Percentiles rank a stretch among this genome's conserved stretches.
Evolutionary conservation across 2,888 invertebrate species (phyloP).

Genomic region (Pelosia muscerda): DNA sequence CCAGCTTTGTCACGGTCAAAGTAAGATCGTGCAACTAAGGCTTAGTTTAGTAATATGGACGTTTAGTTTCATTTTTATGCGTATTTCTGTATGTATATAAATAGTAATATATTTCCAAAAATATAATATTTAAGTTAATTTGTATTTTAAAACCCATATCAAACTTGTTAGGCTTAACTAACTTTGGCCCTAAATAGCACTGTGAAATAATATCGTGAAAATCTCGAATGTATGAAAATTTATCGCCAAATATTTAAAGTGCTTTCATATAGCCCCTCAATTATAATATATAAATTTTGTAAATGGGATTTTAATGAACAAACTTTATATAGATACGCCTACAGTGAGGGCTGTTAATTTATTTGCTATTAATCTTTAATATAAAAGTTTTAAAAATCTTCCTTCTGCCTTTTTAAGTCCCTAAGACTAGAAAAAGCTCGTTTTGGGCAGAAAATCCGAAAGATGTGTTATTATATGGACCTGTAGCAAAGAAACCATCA

Average conservation of each 20-base stretch:
- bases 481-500: too few species aligned
- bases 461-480: neutral
- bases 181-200: too few species aligned
- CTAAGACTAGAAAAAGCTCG: neutral
- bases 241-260: slow-evolving; percentile 55
- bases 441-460: neutral
- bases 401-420: neutral
- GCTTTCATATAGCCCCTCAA: slow-evolving; percentile 50
- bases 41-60: too few species aligned
- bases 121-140: neutral
- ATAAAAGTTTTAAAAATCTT: neutral
- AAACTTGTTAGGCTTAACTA: too few species aligned
- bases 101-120: too few species aligned
- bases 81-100: too few species aligned
- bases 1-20: too few species aligned
- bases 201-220: neutral
- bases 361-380: slow-evolving; percentile 5
- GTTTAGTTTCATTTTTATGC: too few species aligned
- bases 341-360: slow-evolving; percentile 34
- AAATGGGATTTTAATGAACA: slow-evolving; percentile 60
- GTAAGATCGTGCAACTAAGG: too few species aligned
- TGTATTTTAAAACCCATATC: neutral
- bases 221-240: slow-evolving; percentile 38
- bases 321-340: slow-evolving; percentile 56
- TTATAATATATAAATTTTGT: slow-evolving; percentile 56